Conservation (phyloP, 1,140 invertebrate genomes). For the Bombus fervidus region DNA sequence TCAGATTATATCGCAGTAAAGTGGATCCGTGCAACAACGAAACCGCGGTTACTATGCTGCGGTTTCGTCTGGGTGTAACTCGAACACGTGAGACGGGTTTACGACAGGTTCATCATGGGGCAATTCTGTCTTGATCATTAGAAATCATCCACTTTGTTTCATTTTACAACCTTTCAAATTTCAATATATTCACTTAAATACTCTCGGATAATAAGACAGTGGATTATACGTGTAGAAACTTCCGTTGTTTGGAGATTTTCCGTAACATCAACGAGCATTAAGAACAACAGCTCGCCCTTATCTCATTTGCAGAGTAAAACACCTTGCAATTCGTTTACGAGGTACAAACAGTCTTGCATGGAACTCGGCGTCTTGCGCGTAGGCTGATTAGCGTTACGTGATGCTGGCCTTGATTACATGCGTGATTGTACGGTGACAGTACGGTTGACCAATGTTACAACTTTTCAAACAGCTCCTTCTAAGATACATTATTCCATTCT, state of each 20-base stretch:
- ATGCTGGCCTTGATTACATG: constrained; percentile 41
- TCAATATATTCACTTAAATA: too few relatives aligned
- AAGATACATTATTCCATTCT: background rate
- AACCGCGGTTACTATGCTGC: constrained; percentile 20
- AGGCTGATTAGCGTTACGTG: constrained; percentile 44
- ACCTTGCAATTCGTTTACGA: constrained; percentile 26
- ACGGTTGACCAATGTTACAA: background rate
- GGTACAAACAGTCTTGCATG: background rate
- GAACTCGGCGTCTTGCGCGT: background rate
- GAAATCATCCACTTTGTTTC: background rate
- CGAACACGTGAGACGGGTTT: background rate
- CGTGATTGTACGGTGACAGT: constrained; percentile 8
- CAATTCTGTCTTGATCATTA: background rate
- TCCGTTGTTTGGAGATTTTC: background rate
- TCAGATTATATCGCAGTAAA: background rate
- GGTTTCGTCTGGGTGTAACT: background rate
- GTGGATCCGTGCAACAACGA: background rate
- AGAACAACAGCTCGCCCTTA: background rate
- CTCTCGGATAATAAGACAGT: background rate
- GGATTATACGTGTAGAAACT: background rate
- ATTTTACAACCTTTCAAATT: background rate
- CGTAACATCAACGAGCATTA: background rate
- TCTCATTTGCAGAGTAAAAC: constrained; percentile 12
- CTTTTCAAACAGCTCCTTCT: too few relatives aligned
- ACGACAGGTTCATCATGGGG: background rate